A percentile compares a stretch with the other conserved stretches of the same genome.
Evolutionary conservation across 2,888 invertebrate genomes (phyloP).

Genomic region (Physocephala rufipes): DNA sequence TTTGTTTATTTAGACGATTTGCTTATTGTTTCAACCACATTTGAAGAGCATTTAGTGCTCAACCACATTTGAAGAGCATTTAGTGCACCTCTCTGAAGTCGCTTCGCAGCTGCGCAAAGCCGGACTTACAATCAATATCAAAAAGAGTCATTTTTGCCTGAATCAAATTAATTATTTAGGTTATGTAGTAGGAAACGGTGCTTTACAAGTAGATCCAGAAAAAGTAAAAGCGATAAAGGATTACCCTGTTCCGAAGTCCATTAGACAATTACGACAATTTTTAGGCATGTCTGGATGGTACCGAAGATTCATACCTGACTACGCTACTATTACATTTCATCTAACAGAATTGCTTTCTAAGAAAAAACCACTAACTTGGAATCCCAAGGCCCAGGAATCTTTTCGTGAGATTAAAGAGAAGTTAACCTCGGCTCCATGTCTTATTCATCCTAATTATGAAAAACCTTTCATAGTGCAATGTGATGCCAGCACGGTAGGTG

Average conservation of each 20-base stretch:
- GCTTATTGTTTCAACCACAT: conserved; percentile 5
- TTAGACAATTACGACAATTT: conserved; percentile 29
- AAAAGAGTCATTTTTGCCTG: neutral
- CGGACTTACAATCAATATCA: conserved; percentile 13
- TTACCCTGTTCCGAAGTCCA: conserved; percentile 15
- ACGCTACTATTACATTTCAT: neutral
- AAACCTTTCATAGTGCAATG: conserved; percentile 37
- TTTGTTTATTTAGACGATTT: conserved; percentile 30
- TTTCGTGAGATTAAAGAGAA: conserved; percentile 25
- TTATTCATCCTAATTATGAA: conserved; percentile 35
- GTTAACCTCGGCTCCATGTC: conserved; percentile 32
- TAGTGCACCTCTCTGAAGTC: conserved; percentile 3
- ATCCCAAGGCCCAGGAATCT: conserved; percentile 6
- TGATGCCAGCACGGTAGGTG: conserved; percentile 29
- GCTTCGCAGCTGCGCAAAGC: conserved; percentile 4
- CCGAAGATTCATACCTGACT: conserved; percentile 27
- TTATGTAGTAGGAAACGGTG: conserved; percentile 18
- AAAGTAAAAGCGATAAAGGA: conserved; percentile 29
- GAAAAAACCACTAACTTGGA: conserved; percentile 15
- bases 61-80: no score
- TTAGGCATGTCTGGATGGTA: conserved; percentile 32
- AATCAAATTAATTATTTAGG: conserved; percentile 15
- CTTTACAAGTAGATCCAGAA: conserved; percentile 13
- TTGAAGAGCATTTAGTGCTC: no score
- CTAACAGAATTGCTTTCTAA: conserved; percentile 20